Evolutionary conservation across 2,888 invertebrate genomes (phyloP), one percentile per base, ranked within the genome.

Genomic region (Alloplasta piceator): DNA sequence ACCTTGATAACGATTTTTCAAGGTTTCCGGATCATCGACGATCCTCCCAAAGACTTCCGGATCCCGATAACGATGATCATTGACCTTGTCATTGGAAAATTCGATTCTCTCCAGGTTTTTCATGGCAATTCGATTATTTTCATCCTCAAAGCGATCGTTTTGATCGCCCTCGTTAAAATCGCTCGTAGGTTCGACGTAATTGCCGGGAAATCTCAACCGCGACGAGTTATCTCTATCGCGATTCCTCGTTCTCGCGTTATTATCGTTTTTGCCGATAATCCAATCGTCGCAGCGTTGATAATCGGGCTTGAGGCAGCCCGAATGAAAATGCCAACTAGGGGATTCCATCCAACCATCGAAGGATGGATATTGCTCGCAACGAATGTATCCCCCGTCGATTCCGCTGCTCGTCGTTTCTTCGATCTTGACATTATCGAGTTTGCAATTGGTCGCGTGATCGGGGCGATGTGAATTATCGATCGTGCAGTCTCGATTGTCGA

Each of bases 341-440:
- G 82, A 55, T 14, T 72, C 75, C 52, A 52, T 83, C 78, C 86
- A 87, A 5, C 72, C 78, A 16, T 84, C 83, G 72, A 81, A 75
- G n/a, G 82, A 82, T 4, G 88, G 87, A 74, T 89, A 88, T 70
- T 85, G 87, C 41, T 90, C 86, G 81, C 89, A 89, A 5, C 83
- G 84, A n/a, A 86, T 58, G 67, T 89, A 88, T 61, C 83, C 84
- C 36, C 86, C 80, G 55, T 84, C 85, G 71, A 86, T 84, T 77
- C 89, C 52, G 3, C 86, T 10, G 83, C 77, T 73, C 14, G 55
- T 70, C 1, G 70, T 70, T n/a, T 67, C 75, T 60, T 76, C 79
- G 73, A 89, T 87, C 52, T 88, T 87, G n/a, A 85, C 77, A 73
- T 87, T 87, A 39, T 90, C 88, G 50, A 82, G 83, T 46, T 86